Evolutionary conservation across 2,113 vertebrate genomes (phyloP).

Genomic region (Phasianus colchicus): DNA sequence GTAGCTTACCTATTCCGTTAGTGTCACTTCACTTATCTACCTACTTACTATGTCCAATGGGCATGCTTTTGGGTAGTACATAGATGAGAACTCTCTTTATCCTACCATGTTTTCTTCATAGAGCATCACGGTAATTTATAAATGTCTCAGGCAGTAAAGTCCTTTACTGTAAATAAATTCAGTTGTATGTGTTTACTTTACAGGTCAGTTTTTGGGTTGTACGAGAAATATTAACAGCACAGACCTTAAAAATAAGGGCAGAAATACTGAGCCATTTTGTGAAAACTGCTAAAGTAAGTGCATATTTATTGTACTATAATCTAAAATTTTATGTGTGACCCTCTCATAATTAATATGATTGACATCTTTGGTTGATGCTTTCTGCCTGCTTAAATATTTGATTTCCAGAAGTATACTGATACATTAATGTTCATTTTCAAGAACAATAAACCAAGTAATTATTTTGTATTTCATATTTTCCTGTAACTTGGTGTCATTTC

Average conservation of each 20-base stretch:
- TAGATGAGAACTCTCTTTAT: not conserved
- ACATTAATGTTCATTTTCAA: not conserved
- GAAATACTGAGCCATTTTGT: slow-evolving; percentile 96
- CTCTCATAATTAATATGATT: too few relatives aligned
- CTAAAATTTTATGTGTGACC: not conserved
- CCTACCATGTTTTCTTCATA: not conserved
- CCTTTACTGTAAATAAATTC: not conserved
- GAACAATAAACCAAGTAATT: not conserved
- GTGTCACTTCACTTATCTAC: not conserved
- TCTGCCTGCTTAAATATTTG: not conserved
- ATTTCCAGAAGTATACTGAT: not conserved
- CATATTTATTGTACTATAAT: not conserved
- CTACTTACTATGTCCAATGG: not conserved
- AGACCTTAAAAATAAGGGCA: slow-evolving; percentile 95
- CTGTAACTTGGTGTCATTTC: not conserved
- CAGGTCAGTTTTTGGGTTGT: slow-evolving; percentile 98
- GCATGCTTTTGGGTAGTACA: not conserved
- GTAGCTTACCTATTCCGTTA: not conserved
- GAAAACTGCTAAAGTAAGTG: slow-evolving; percentile 96
- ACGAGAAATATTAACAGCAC: slow-evolving; percentile 94
- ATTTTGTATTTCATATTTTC: not conserved
- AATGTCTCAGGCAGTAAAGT: not conserved
- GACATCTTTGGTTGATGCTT: not conserved
- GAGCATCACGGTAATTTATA: not conserved
- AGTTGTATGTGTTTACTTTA: slow-evolving; percentile 57